Percentiles rank a stretch among this genome's conserved stretches.
Evolutionary conservation across 2,113 vertebrate genomes (phyloP).

Genomic region (Otus sunia): DNA sequence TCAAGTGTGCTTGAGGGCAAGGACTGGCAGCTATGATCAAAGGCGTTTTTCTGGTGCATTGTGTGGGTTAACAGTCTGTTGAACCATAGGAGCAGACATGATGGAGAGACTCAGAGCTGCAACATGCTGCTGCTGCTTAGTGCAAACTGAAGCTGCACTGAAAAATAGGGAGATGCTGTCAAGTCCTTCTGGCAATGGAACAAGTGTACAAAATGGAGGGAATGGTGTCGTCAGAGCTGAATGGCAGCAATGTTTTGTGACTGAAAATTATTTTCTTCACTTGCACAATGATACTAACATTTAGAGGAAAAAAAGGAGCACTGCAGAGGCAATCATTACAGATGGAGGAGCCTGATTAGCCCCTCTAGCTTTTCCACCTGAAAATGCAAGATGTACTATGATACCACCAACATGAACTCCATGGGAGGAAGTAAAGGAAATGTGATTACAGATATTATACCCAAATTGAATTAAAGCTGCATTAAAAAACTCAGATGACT

Average conservation of each 20-base stretch:
- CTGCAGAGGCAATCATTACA: background rate
- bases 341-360: background rate
- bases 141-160: background rate
- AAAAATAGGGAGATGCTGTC: background rate
- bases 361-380: background rate
- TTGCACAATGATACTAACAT: background rate
- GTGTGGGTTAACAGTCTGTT: background rate
- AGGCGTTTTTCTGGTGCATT: background rate
- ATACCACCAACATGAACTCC: background rate
- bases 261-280: background rate
- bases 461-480: constrained; percentile 45
- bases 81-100: background rate
- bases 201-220: background rate
- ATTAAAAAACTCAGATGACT: constrained; percentile 6
- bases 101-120: background rate
- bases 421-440: constrained; percentile 38
- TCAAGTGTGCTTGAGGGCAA: background rate
- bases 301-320: background rate
- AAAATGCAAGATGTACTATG: background rate
- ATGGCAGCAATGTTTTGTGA: background rate
- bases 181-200: background rate
- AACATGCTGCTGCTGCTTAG: background rate
- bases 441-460: constrained; percentile 39
- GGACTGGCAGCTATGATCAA: background rate
- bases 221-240: background rate